phyloP scores from a whole-genome alignment of 1,140 invertebrate species.

The Trichonephila clavata region DNA sequence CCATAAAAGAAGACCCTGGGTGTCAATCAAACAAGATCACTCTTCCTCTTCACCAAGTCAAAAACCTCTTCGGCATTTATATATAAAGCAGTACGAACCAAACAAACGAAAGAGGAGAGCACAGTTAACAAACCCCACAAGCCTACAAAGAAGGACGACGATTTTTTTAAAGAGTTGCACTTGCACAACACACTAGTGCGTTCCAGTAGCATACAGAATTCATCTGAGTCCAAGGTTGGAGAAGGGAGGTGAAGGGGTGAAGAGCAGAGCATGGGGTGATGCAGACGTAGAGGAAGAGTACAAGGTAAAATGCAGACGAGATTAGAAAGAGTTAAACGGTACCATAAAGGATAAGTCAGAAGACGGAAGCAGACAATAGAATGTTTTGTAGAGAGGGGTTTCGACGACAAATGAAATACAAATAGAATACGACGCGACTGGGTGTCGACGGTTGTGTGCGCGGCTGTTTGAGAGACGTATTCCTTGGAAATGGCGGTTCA shows the following conservation, averaged over 20 bases:
- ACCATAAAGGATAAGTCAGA: background rate
- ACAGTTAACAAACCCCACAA: background rate
- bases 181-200: background rate
- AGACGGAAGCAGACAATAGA: constrained; percentile 20
- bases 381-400: background rate
- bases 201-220: constrained; percentile 32
- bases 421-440: background rate
- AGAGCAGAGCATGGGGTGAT: background rate
- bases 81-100: background rate
- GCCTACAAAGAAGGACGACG: background rate
- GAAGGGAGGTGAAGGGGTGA: background rate
- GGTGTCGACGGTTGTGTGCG: background rate
- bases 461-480: background rate
- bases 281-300: background rate
- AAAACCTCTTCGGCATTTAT: background rate
- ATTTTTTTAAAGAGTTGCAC: background rate
- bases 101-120: background rate
- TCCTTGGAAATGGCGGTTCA: background rate
- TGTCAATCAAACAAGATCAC: background rate
- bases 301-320: constrained; percentile 48
- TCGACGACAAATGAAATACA: constrained; percentile 3
- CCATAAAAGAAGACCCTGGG: background rate
- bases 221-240: background rate
- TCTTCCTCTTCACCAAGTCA: background rate
- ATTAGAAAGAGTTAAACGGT: constrained; percentile 36